phyloP scores from a whole-genome alignment of 2,888 invertebrate species.

The Omphaloscelis lunosa region DNA sequence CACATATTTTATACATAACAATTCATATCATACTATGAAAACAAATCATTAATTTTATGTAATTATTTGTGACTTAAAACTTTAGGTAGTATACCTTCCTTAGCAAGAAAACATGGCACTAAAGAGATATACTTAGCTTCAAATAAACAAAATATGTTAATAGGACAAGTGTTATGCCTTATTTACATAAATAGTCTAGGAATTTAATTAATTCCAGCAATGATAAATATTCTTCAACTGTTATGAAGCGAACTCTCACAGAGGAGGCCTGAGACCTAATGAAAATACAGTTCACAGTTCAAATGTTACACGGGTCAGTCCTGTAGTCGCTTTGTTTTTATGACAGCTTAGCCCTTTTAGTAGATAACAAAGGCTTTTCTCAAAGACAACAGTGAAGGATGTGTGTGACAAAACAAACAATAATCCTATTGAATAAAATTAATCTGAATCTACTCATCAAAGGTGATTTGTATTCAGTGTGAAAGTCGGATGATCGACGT shows the following conservation, averaged over 20 bases:
- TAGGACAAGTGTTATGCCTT: background rate
- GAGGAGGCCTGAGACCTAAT: background rate
- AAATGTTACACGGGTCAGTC: background rate
- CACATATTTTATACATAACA: background rate
- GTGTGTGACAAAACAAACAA: background rate
- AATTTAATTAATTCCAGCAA: conserved; percentile 6
- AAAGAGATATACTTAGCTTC: conserved; percentile 18
- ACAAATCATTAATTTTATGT: background rate
- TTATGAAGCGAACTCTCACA: background rate
- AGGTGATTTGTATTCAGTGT: conserved; percentile 2
- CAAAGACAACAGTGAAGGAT: background rate
- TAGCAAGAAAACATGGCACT: conserved; percentile 9
- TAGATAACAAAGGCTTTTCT: background rate
- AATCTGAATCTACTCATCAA: background rate
- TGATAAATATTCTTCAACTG: conserved; percentile 2
- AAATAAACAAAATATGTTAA: conserved; percentile 36
- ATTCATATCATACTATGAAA: background rate
- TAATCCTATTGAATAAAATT: background rate
- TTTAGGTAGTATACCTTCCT: background rate
- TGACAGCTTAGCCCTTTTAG: too few relatives aligned
- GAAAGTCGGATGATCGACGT: conserved; percentile 15
- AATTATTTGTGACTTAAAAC: background rate
- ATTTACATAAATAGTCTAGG: conserved; percentile 38
- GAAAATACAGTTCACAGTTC: background rate
- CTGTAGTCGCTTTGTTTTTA: background rate